A percentile compares a stretch with the other conserved stretches of the same genome.
These are phyloP conservation scores for Eupithecia subfuscata DNA, from an alignment of 2,888 invertebrate species.

Conservation along the genomic window DNA sequence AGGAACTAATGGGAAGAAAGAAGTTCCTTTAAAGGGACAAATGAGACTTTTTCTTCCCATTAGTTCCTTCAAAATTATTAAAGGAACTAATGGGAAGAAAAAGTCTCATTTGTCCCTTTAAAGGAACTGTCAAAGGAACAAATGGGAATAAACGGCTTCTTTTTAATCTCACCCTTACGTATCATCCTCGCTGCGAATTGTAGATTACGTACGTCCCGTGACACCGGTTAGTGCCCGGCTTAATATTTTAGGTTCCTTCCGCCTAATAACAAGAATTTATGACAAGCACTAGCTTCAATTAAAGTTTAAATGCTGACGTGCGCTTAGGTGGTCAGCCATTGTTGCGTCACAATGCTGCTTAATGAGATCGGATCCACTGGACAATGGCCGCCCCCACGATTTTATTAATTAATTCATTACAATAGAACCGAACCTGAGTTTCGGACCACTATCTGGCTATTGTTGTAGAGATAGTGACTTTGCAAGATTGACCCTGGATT, in stretches of 20 bases:
- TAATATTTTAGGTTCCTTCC: neutral
- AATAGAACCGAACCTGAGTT: constrained; percentile 79
- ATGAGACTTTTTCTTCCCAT: no score
- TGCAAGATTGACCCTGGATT: constrained; percentile 61
- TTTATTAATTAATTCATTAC: constrained; percentile 84
- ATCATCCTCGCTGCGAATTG: no score
- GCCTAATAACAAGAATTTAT: constrained; percentile 40
- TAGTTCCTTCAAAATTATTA: no score
- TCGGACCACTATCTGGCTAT: constrained; percentile 72
- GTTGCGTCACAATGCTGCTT: constrained; percentile 68
- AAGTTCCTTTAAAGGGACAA: no score
- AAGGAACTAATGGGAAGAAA: no score
- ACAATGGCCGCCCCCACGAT: constrained; percentile 77
- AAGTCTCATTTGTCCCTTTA: no score
- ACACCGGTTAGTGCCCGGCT: neutral
- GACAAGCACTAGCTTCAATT: constrained; percentile 35
- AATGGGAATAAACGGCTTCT: no score
- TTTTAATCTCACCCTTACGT: no score
- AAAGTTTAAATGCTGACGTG: constrained; percentile 34
- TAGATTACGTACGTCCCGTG: no score
- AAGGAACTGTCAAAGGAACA: no score
- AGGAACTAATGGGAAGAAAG: no score
- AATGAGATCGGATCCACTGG: constrained; percentile 69
- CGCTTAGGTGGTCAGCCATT: constrained; percentile 73
- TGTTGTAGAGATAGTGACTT: constrained; percentile 74